Percentiles rank a stretch among this genome's conserved stretches.
These are phyloP conservation scores for Drosophila putrida DNA, from an alignment of 2,888 invertebrate species.

Conservation along the genomic window DNA sequence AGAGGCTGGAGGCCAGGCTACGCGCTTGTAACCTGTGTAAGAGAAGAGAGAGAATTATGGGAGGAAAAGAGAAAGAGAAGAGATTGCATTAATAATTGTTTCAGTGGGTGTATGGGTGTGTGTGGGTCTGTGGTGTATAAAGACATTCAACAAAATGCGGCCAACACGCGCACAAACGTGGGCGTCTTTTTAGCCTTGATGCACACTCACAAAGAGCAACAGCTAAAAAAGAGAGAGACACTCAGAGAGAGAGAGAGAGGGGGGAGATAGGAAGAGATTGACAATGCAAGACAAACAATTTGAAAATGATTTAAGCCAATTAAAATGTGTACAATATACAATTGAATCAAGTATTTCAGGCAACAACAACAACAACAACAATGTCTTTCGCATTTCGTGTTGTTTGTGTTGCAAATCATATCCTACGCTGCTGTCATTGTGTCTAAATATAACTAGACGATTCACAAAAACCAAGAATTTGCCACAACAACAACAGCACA, in stretches of 20 bases:
- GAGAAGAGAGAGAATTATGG: neutral
- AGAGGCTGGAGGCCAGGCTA: conserved; percentile 93
- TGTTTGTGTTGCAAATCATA: conserved; percentile 64
- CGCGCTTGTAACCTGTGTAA: conserved; percentile 91
- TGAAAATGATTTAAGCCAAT: conserved; percentile 77
- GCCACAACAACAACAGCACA: conserved; percentile 16
- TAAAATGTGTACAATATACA: conserved; percentile 56
- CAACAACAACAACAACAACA: neutral
- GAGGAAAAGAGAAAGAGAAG: neutral
- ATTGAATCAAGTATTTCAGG: conserved; percentile 1
- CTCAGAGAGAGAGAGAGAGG: neutral
- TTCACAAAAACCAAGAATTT: conserved; percentile 61
- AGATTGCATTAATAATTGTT: conserved; percentile 19
- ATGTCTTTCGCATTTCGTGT: conserved; percentile 5
- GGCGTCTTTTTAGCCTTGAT: conserved; percentile 66
- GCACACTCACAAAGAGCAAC: conserved; percentile 18
- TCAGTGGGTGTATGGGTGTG: conserved; percentile 8
- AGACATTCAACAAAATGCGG: conserved; percentile 75
- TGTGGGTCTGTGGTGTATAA: neutral
- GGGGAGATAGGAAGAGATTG: conserved; percentile 16
- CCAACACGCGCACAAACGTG: conserved; percentile 68
- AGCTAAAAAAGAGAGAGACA: neutral
- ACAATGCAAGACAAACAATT: conserved; percentile 67
- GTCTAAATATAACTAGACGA: conserved; percentile 67
- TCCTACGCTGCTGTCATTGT: conserved; percentile 65